Percentiles rank a stretch among this genome's conserved stretches.
phyloP scores from a whole-genome alignment of 2,797 vertebrate species.

The Serranus cabrilla region DNA sequence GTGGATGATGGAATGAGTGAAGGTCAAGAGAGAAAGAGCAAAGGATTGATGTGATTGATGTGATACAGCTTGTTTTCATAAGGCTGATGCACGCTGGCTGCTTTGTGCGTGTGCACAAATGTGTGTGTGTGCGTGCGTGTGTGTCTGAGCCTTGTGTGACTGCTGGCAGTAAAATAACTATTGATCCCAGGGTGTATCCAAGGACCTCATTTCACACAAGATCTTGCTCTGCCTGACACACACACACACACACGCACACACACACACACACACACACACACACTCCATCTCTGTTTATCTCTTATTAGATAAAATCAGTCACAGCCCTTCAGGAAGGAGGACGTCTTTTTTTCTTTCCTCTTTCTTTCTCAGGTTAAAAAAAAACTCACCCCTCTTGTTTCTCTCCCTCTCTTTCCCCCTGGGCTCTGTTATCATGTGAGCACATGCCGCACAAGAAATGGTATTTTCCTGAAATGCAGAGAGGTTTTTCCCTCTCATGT shows the following conservation, averaged over 20 bases:
- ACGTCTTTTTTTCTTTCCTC: conserved; percentile 16
- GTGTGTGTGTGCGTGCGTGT: conserved; percentile 2
- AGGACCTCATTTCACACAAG: conserved; percentile 39
- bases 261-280: conserved; percentile 8
- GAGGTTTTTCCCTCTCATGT: conserved; percentile 27
- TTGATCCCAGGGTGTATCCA: conserved; percentile 63
- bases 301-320: conserved; percentile 51
- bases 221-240: conserved; percentile 36
- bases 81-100: conserved; percentile 48
- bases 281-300: conserved; percentile 43
- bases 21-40: conserved; percentile 78
- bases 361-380: conserved; percentile 30
- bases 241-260: conserved; percentile 20
- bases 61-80: conserved; percentile 79
- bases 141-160: conserved; percentile 10
- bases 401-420: conserved; percentile 10
- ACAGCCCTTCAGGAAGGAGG: conserved; percentile 29
- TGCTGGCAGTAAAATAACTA: conserved; percentile 43
- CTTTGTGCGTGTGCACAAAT: conserved; percentile 7
- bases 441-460: conserved; percentile 18
- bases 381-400: conserved; percentile 12
- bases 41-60: conserved; percentile 77
- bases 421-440: conserved; percentile 33
- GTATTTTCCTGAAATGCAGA: conserved; percentile 43
- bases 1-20: conserved; percentile 74